phyloP scores from a whole-genome alignment of 2,888 invertebrate species.

The Smittia aterrima region DNA sequence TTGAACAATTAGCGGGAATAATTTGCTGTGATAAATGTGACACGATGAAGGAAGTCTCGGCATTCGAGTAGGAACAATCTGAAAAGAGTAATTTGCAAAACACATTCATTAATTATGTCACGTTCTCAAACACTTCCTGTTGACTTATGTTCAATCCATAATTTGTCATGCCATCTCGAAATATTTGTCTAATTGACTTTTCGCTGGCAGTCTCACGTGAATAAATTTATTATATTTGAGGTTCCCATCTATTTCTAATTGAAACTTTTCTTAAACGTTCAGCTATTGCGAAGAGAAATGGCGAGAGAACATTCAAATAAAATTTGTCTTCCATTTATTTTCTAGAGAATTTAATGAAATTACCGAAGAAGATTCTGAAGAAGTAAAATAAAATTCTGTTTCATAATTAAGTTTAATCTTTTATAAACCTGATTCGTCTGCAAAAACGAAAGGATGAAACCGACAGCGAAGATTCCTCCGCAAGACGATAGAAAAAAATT shows the following conservation, averaged over 20 bases:
- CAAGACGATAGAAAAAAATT: no score
- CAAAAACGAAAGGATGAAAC: background rate
- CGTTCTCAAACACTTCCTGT: no score
- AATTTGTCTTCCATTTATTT: constrained; percentile 20
- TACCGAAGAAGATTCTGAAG: background rate
- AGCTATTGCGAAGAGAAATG: background rate
- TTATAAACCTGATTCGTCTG: background rate
- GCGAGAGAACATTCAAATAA: background rate
- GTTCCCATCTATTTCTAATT: background rate
- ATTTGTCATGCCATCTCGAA: no score
- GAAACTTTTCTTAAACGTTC: background rate
- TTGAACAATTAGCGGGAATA: no score
- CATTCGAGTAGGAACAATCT: no score
- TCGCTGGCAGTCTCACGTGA: no score
- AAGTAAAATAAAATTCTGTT: background rate
- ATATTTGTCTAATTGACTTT: no score
- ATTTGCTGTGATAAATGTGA: no score
- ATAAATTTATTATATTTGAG: background rate
- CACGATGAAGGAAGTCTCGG: no score
- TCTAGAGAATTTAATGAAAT: background rate
- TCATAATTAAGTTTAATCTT: constrained; percentile 12
- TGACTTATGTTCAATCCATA: no score
- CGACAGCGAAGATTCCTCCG: background rate
- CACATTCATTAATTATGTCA: no score
- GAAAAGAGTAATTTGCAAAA: no score